Conservation (phyloP, 2,797 vertebrate genomes). For the Syngnathus rostellatus region DNA sequence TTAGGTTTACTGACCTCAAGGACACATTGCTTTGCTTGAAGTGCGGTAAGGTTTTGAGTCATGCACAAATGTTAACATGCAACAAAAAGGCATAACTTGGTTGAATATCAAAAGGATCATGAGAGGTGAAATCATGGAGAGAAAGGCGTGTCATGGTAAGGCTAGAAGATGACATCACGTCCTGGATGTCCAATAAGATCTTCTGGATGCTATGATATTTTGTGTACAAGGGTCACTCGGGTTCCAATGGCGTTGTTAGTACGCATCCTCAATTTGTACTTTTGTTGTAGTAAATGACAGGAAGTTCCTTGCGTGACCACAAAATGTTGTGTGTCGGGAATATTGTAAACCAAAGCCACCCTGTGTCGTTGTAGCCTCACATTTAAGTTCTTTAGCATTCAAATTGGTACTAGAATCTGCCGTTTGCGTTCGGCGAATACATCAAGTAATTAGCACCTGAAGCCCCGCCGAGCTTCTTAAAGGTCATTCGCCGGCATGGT, state of each 20-base stretch:
- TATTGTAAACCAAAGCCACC: background rate
- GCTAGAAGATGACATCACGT: background rate
- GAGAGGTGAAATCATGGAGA: background rate
- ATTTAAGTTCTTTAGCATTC: background rate
- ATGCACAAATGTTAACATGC: background rate
- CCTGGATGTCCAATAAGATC: background rate
- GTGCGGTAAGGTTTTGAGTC: background rate
- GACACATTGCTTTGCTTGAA: background rate
- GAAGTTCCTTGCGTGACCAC: background rate
- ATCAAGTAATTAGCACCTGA: slow-evolving; percentile 8
- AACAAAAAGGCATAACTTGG: background rate
- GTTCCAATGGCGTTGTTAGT: too few species aligned
- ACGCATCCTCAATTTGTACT: background rate
- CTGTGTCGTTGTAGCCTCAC: background rate
- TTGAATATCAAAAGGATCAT: background rate
- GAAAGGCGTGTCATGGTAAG: background rate
- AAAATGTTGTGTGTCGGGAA: background rate
- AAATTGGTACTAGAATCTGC: background rate
- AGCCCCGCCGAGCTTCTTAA: background rate
- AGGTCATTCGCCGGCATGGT: background rate
- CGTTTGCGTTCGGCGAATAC: slow-evolving; percentile 15
- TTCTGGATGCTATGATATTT: background rate
- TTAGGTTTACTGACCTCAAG: too few species aligned
- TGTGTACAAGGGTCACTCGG: too few species aligned
- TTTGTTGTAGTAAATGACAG: background rate